These are phyloP conservation scores for Orthosia incerta DNA, from an alignment of 2,888 invertebrate genomes.

Conservation along the genomic window DNA sequence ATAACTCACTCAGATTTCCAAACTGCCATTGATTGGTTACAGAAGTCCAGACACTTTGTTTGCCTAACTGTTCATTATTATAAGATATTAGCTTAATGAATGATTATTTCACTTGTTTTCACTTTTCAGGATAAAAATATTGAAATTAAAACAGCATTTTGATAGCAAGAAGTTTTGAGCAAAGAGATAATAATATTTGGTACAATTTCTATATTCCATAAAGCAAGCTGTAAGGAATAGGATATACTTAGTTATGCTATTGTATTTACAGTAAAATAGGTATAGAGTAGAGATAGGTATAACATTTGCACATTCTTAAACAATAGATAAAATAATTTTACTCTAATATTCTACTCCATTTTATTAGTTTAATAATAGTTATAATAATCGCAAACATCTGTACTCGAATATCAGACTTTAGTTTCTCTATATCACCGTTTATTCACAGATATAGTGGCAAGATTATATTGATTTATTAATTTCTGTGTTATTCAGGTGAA, in stretches of 20 bases:
- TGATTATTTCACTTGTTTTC: neutral
- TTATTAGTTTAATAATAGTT: neutral
- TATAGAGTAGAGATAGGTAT: neutral
- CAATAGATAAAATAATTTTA: neutral
- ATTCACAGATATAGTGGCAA: neutral
- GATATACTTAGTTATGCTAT: neutral
- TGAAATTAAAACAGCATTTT: neutral
- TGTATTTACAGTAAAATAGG: neutral
- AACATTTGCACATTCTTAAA: neutral
- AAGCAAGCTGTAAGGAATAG: conserved; percentile 4
- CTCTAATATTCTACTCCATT: too few species aligned
- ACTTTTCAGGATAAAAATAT: conserved; percentile 2
- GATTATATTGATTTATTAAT: neutral
- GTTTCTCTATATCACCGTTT: neutral
- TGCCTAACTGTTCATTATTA: neutral
- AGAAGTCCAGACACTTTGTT: too few species aligned
- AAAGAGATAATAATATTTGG: neutral
- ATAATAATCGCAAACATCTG: neutral
- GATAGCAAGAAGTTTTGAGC: neutral
- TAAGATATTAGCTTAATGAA: neutral
- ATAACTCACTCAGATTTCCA: too few species aligned
- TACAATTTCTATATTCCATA: neutral
- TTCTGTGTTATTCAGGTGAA: conserved; percentile 85
- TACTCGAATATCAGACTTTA: neutral
- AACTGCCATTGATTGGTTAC: too few species aligned